phyloP scores from a whole-genome alignment of 2,888 invertebrate species.

The Anaspis maculata region DNA sequence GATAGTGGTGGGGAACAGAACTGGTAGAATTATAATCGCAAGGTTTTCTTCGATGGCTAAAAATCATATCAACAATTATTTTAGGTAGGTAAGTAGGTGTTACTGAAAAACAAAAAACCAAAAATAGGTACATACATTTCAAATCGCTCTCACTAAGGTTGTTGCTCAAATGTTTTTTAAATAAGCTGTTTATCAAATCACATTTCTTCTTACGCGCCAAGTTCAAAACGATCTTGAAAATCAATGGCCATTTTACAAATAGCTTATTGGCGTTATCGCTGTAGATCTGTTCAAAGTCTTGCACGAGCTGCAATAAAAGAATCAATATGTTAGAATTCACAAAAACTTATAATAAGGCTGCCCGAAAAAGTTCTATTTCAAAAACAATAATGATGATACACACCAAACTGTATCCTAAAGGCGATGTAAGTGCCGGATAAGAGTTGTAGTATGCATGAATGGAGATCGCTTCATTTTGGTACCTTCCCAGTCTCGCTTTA shows the following conservation, averaged over 20 bases:
- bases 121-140: too few relatives aligned
- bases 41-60: background rate
- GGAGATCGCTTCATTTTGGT: background rate
- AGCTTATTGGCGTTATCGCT: background rate
- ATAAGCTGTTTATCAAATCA: background rate
- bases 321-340: background rate
- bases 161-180: background rate
- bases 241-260: background rate
- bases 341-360: background rate
- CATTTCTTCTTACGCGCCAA: background rate
- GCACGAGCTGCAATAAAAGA: background rate
- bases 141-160: too few relatives aligned
- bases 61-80: background rate
- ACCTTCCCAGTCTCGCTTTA: background rate
- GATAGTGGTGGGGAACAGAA: background rate
- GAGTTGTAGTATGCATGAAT: background rate
- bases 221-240: background rate
- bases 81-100: too few relatives aligned
- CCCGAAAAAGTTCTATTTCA: too few relatives aligned
- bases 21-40: background rate
- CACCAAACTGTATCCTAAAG: conserved; percentile 1
- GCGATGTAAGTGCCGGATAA: background rate
- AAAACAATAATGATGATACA: too few relatives aligned
- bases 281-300: background rate
- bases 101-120: too few relatives aligned